Conservation (phyloP, 2,888 invertebrate species). For the Leptinotarsa tumamoca region DNA sequence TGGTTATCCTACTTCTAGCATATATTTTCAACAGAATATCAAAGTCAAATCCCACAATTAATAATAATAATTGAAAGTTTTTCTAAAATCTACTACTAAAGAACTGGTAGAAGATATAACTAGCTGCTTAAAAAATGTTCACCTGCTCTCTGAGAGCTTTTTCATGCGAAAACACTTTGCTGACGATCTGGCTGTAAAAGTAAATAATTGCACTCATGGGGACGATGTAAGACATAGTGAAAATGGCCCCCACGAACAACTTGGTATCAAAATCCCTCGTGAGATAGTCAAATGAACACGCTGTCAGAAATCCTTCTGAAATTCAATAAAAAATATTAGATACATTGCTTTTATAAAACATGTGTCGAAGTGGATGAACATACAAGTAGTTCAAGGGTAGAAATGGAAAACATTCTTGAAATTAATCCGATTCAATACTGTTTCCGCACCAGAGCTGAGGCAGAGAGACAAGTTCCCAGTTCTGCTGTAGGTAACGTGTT, state of each 20-base stretch:
- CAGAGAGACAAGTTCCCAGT: too few relatives aligned
- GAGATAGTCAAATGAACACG: conserved; percentile 86
- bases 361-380: too few relatives aligned
- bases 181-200: conserved; percentile 88
- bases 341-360: not conserved
- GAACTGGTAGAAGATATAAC: not conserved
- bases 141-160: conserved; percentile 81
- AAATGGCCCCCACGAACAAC: conserved; percentile 81
- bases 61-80: not conserved
- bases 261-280: conserved; percentile 83
- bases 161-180: conserved; percentile 87
- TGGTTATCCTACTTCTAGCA: too few relatives aligned
- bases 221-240: conserved; percentile 80
- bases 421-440: too few relatives aligned
- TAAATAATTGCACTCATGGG: conserved; percentile 83
- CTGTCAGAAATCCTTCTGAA: conserved; percentile 90
- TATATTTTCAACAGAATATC: too few relatives aligned
- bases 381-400: too few relatives aligned
- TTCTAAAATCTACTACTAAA: not conserved
- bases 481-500: too few relatives aligned
- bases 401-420: too few relatives aligned
- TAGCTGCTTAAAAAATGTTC: conserved; percentile 37
- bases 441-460: too few relatives aligned
- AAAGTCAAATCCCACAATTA: too few relatives aligned
- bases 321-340: conserved; percentile 46